Base-by-base conservation (phyloP, 1,140 invertebrate genomes). In the Pseudomyrmex flavicornis region DNA sequence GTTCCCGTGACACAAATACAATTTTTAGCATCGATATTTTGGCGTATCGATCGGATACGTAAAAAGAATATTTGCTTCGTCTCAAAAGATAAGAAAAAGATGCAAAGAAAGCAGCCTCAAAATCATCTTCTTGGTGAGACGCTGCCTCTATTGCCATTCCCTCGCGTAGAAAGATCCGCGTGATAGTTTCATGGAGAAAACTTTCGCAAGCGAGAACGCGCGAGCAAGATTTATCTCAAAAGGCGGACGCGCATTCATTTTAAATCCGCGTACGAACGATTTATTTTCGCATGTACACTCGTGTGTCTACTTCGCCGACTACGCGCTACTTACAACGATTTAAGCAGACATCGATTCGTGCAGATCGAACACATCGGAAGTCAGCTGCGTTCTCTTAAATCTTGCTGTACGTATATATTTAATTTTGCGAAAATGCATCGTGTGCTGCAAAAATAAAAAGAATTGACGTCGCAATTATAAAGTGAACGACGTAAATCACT, bases 21-120 rank as follows among this genome's bases (percentile, higher is more conserved):
- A 80, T 80, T 80, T 80, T 80, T 80, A 80, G 76, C 76, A 22
- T 80, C 76, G 76, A 80, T 54, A 80, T 80, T 80, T 80, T 54
- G 66, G 66, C 22, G 54, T 8, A 80, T 80, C 26, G 76, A 80
- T 80, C 76, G 66, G 35, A 80, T 70, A 54, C 54, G 3, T 80
- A 80, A 70, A 80, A 80, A 70, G 76, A 80, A 72, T 70, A 80
- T 80, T 70, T 12, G 66, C 26, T 69, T 69, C 50, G 52, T 59
- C 15, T 59, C 66, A 44, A 50, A 17, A 70, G 46, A 50, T 35
- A 59, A 5, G 13, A 26, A 58, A 9, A 15, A 35, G 22, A 35
- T 13, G 13, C 12, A n/a, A 59, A 20, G 10, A 70, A 80, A 50
- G 50, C 22, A 7, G 35, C 5, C 0, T 35, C 12, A 50, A 70